These are phyloP conservation scores for Leptinotarsa juncta DNA, from an alignment of 2,888 invertebrate species.

Conservation along the genomic window DNA sequence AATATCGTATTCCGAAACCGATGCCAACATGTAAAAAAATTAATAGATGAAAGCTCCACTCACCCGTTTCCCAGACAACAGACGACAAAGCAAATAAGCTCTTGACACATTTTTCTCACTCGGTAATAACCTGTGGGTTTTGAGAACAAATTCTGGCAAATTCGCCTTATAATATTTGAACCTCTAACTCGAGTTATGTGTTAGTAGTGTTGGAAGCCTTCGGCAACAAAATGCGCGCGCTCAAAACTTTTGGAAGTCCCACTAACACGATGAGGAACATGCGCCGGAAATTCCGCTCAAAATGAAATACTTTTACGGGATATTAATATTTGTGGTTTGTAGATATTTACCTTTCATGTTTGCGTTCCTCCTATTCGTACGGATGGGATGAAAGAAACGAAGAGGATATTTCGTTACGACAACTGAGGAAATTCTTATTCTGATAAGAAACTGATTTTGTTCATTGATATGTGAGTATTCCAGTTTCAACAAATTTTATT, in stretches of 20 bases:
- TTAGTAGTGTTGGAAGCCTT: slow-evolving; percentile 25
- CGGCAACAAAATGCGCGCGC: slow-evolving; percentile 40
- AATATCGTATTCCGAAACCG: background rate
- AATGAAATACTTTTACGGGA: slow-evolving; percentile 29
- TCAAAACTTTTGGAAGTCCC: slow-evolving; percentile 49
- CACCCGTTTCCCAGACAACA: slow-evolving; percentile 18
- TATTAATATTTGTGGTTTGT: slow-evolving; percentile 32
- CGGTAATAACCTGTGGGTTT: background rate
- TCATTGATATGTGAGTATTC: too few species aligned
- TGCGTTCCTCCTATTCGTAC: slow-evolving; percentile 3
- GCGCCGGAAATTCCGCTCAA: slow-evolving; percentile 37
- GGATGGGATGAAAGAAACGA: background rate
- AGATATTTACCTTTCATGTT: slow-evolving; percentile 25
- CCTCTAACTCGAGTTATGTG: slow-evolving; percentile 11
- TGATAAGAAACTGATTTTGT: too few species aligned
- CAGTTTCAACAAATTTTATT: too few species aligned
- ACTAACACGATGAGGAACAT: slow-evolving; percentile 35
- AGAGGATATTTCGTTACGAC: background rate
- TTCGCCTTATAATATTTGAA: slow-evolving; percentile 10
- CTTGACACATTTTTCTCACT: slow-evolving; percentile 15
- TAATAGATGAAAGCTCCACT: slow-evolving; percentile 15
- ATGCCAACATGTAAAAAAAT: background rate
- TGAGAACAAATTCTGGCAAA: slow-evolving; percentile 12
- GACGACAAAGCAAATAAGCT: slow-evolving; percentile 5
- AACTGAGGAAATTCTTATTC: background rate